Percentiles rank a stretch among this genome's conserved stretches.
These are phyloP conservation scores for Cremastobaeus sp. DNA, from an alignment of 2,888 invertebrate genomes.

Conservation along the genomic window DNA sequence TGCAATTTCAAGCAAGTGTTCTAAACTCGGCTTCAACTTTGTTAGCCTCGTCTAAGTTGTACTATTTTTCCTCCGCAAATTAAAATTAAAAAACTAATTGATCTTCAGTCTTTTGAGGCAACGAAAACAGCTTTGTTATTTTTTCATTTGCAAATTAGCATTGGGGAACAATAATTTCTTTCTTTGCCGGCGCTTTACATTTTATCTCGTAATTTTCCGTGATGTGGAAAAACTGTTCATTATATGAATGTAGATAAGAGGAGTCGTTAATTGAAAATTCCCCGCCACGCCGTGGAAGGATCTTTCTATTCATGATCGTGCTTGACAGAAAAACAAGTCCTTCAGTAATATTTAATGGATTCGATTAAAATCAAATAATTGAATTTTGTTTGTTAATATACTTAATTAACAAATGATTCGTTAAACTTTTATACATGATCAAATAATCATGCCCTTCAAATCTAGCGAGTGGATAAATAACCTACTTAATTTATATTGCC, in stretches of 20 bases:
- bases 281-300: neutral
- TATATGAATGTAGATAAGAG: constrained; percentile 26
- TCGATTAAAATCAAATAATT: no score
- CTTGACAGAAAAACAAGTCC: no score
- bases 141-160: constrained; percentile 43
- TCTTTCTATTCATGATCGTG: no score
- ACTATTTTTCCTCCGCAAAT: constrained; percentile 13
- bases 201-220: constrained; percentile 28
- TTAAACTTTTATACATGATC: no score
- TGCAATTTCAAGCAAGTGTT: neutral
- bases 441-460: no score
- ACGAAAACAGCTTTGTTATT: constrained; percentile 39
- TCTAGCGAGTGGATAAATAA: constrained; percentile 49
- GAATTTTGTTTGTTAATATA: no score
- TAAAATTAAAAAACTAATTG: constrained; percentile 44
- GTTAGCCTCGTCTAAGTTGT: constrained; percentile 12
- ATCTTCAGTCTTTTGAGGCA: constrained; percentile 6
- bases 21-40: constrained; percentile 17
- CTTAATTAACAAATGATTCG: constrained; percentile 11
- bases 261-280: constrained; percentile 9
- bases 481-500: constrained; percentile 44
- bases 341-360: no score
- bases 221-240: constrained; percentile 14
- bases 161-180: constrained; percentile 38
- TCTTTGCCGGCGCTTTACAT: constrained; percentile 19